phyloP scores from a whole-genome alignment of 2,888 invertebrate genomes.

The Drosophila colorata region DNA sequence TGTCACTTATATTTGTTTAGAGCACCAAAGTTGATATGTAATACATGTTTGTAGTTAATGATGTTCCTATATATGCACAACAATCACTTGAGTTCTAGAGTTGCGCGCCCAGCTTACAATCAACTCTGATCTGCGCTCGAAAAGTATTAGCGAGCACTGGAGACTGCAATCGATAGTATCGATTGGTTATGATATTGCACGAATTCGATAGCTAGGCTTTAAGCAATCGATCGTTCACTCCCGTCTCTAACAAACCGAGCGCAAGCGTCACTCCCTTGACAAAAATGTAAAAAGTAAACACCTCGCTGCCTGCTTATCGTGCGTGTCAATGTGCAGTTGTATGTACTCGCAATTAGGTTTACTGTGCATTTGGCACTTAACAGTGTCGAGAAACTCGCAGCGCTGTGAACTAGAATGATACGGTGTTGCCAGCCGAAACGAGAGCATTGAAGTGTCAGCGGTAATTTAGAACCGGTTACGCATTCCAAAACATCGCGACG shows the following conservation, averaged over 20 bases:
- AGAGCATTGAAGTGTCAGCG: constrained; percentile 28
- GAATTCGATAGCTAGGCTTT: constrained; percentile 40
- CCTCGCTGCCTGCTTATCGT: constrained; percentile 27
- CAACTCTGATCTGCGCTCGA: constrained; percentile 40
- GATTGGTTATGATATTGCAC: background rate
- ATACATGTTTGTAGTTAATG: constrained; percentile 1
- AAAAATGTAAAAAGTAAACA: constrained; percentile 57
- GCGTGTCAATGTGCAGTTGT: constrained; percentile 57
- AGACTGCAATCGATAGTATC: constrained; percentile 22
- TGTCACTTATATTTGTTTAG: constrained; percentile 1
- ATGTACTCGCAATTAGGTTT: constrained; percentile 36
- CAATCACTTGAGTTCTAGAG: constrained; percentile 8
- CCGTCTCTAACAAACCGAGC: constrained; percentile 41
- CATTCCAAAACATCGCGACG: constrained; percentile 55
- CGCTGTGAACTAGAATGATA: constrained; percentile 21
- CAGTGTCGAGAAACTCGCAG: constrained; percentile 7
- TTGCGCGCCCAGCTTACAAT: constrained; percentile 24
- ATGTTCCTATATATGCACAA: constrained; percentile 4
- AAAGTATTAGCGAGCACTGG: constrained; percentile 23
- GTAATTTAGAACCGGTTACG: constrained; percentile 61
- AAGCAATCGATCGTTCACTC: constrained; percentile 41
- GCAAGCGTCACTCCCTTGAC: constrained; percentile 61
- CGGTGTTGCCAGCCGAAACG: constrained; percentile 41
- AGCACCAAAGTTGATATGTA: background rate
- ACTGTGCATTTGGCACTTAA: constrained; percentile 3